Percentiles rank a stretch among this genome's conserved stretches.
phyloP scores from a whole-genome alignment of 2,113 vertebrate species.

The Nettapus auritus region DNA sequence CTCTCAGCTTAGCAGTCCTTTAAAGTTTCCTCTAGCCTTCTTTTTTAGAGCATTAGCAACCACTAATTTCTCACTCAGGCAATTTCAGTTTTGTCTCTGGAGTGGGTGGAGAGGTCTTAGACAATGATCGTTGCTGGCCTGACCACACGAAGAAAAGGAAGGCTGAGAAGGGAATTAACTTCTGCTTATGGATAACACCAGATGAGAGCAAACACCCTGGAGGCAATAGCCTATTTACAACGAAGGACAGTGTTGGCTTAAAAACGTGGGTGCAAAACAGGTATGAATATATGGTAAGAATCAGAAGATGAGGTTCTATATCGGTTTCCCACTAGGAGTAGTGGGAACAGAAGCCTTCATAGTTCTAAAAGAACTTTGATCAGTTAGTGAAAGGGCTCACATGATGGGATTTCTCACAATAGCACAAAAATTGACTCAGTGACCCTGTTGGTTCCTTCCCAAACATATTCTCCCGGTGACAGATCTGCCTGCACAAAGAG shows the following conservation, averaged over 20 bases:
- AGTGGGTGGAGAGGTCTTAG: background rate
- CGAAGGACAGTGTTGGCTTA: background rate
- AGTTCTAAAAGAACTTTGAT: background rate
- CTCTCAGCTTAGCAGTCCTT: background rate
- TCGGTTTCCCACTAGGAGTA: background rate
- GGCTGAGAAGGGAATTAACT: background rate
- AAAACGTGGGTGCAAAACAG: background rate
- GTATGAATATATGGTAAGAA: background rate
- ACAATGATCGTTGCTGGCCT: background rate
- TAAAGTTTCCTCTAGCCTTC: background rate
- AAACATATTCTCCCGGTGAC: constrained; percentile 2
- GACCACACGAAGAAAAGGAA: background rate
- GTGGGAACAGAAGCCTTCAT: background rate
- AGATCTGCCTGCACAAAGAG: background rate
- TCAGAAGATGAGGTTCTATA: background rate
- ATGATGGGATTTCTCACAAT: background rate
- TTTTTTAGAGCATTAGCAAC: background rate
- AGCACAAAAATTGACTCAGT: background rate
- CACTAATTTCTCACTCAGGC: rapidly evolving
- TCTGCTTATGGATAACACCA: background rate
- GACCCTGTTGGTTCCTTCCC: background rate
- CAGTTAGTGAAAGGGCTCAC: constrained; percentile 12
- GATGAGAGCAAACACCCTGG: background rate
- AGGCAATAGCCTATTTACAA: background rate
- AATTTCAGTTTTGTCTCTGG: constrained; percentile 13